A percentile compares a stretch with the other conserved stretches of the same genome.
phyloP scores from a whole-genome alignment of 1,140 invertebrate species.

The Drosophila kohkoa region DNA sequence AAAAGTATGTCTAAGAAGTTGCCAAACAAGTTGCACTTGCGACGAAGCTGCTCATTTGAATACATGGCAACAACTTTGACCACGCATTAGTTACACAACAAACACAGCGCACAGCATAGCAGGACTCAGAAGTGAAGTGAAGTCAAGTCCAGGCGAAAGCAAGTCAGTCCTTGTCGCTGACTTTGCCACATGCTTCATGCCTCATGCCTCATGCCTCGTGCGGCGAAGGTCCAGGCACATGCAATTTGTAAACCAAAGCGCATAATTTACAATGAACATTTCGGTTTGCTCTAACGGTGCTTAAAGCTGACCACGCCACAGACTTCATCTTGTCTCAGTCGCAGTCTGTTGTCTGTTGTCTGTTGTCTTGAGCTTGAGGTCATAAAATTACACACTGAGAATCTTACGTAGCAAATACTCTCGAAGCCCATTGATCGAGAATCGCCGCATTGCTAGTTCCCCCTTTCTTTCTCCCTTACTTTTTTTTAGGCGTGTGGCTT shows the following conservation, averaged over 20 bases:
- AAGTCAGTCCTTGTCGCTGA: slow-evolving; percentile 45
- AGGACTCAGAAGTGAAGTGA: slow-evolving; percentile 32
- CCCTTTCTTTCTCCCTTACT: background rate
- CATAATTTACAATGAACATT: slow-evolving; percentile 79
- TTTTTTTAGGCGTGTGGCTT: slow-evolving; percentile 36
- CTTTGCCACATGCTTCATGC: slow-evolving; percentile 60
- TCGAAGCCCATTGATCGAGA: background rate
- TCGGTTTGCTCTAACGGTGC: slow-evolving; percentile 37
- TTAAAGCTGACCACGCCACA: slow-evolving; percentile 47
- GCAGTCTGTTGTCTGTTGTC: background rate
- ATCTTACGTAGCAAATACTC: background rate
- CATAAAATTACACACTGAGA: slow-evolving; percentile 30
- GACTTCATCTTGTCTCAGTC: slow-evolving; percentile 32
- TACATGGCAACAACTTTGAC: slow-evolving; percentile 77
- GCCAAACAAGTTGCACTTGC: slow-evolving; percentile 60
- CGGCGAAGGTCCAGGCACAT: slow-evolving; percentile 56
- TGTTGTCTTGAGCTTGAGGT: background rate
- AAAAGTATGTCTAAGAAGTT: slow-evolving; percentile 81
- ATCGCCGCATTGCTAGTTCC: background rate
- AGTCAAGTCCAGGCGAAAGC: slow-evolving; percentile 30
- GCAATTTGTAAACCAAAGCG: slow-evolving; percentile 82
- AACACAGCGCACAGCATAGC: slow-evolving; percentile 22
- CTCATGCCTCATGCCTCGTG: slow-evolving; percentile 68
- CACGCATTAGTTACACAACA: slow-evolving; percentile 75
- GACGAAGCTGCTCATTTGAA: slow-evolving; percentile 70